Evolutionary conservation across 2,888 invertebrate genomes (phyloP), one percentile per base, ranked within the genome.

Genomic region (Drosophila anceps): DNA sequence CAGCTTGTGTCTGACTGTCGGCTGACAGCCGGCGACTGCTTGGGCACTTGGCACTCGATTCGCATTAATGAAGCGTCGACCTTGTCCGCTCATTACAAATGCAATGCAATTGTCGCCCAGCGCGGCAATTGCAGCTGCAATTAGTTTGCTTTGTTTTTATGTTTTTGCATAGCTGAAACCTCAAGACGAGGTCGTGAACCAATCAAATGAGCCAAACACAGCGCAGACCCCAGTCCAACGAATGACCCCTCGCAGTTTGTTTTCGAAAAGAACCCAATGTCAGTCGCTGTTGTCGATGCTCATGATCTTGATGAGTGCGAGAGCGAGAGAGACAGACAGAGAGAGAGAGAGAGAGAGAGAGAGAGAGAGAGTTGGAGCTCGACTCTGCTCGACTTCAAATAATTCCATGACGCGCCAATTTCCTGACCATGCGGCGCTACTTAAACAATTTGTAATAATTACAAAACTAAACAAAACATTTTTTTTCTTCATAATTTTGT

Each of bases 11-110:
- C 79, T n/a, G 31, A 12, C 46, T 10, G 48, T 15, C 27, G 1
- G 20, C 43, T 50, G 44, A 35, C 58, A 35, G 58, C 51, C 39
- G 44, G 4, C 33, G 18, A 27, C 53, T 53, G 35, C 24, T 37
- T 33, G 4, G 27, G 61, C 48, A 50, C 33, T 31, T 54, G 53
- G 39, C 58, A 44, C 41, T 48, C 57, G 53, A 53, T 57, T 65
- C 44, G 67, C 61, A 76, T 76, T 74, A 76, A 77, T 57, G 64
- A 78, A 62, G 61, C 79, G 39, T 37, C 57, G 76, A 78, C 78
- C 78, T 78, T 80, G 81, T 60, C 59, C 35, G 68, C 65, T 78
- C 73, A 78, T 80, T 78, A 63, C 48, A 73, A 80, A 76, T 78
- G 80, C 77, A 78, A 72, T 76, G 80, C 80, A 80, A 80, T 78